phyloP scores from a whole-genome alignment of 2,113 vertebrate genomes.

The Zootoca vivipara region DNA sequence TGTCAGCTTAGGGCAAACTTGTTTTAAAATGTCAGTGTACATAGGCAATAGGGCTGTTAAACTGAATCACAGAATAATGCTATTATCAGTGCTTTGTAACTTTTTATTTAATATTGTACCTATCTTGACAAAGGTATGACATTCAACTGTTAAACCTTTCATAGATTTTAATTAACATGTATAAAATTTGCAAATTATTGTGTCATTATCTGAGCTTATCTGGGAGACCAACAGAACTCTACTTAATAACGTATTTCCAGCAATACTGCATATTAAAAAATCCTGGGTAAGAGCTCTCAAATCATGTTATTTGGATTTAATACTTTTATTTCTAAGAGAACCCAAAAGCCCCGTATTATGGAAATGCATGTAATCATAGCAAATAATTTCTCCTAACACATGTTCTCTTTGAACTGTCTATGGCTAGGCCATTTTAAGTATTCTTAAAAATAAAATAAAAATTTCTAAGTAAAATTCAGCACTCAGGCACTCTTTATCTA shows the following conservation, averaged over 20 bases:
- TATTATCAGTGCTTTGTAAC: neutral
- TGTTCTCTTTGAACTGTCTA: neutral
- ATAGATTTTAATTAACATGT: conserved; percentile 15
- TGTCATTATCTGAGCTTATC: neutral
- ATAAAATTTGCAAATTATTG: neutral
- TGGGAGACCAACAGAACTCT: neutral
- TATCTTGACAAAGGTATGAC: conserved; percentile 6
- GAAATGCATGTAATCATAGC: neutral
- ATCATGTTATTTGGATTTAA: neutral
- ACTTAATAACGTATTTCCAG: conserved; percentile 1
- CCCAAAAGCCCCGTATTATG: neutral
- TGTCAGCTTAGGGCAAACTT: neutral
- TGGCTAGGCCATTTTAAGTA: neutral
- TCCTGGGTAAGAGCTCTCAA: neutral
- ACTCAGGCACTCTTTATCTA: neutral
- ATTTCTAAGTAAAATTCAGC: neutral
- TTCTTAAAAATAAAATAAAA: neutral
- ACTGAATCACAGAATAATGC: neutral
- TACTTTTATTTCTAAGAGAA: neutral
- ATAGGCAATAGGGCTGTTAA: neutral
- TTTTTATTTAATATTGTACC: neutral
- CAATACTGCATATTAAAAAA: conserved; percentile 12
- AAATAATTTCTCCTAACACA: neutral
- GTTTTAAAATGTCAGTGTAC: neutral
- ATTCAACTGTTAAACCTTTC: conserved; percentile 6